Percentiles rank a stretch among this genome's conserved stretches.
Conservation (phyloP, 2,113 vertebrate genomes). For the Nycticorax nycticorax region DNA sequence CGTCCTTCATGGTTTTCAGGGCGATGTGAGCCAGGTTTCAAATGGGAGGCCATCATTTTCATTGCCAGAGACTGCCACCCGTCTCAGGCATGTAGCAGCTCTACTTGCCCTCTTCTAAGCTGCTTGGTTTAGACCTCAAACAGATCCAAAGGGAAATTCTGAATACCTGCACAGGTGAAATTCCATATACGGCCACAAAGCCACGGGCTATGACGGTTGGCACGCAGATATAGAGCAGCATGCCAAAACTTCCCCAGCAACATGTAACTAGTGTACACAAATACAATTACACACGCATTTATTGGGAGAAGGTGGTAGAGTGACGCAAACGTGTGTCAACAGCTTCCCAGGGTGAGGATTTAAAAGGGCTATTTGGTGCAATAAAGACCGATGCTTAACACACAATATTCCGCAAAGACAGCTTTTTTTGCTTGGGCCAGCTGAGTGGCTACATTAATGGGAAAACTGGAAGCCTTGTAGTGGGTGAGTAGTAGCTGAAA, state of each 20-base stretch:
- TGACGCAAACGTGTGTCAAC: conserved; percentile 2
- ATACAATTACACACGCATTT: background rate
- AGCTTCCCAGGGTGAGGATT: background rate
- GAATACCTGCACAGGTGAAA: conserved; percentile 10
- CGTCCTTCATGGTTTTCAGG: background rate
- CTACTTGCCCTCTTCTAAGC: background rate
- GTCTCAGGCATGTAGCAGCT: background rate
- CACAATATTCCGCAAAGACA: background rate
- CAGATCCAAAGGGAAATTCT: background rate
- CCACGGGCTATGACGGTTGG: background rate
- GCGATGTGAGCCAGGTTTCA: background rate
- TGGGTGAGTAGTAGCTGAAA: background rate
- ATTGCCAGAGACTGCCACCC: background rate
- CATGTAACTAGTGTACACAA: conserved; percentile 21
- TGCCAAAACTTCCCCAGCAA: conserved; percentile 44
- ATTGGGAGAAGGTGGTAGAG: conserved; percentile 5
- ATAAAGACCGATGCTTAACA: background rate
- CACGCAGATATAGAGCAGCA: background rate
- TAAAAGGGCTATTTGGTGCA: background rate
- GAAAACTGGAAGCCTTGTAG: background rate
- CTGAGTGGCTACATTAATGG: background rate
- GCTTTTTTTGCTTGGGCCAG: background rate
- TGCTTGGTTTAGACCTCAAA: background rate
- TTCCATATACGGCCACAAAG: background rate
- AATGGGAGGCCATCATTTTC: background rate